These are phyloP conservation scores for Gallinago nigripennis DNA, from an alignment of 2,797 vertebrate genomes.

Conservation along the genomic window DNA sequence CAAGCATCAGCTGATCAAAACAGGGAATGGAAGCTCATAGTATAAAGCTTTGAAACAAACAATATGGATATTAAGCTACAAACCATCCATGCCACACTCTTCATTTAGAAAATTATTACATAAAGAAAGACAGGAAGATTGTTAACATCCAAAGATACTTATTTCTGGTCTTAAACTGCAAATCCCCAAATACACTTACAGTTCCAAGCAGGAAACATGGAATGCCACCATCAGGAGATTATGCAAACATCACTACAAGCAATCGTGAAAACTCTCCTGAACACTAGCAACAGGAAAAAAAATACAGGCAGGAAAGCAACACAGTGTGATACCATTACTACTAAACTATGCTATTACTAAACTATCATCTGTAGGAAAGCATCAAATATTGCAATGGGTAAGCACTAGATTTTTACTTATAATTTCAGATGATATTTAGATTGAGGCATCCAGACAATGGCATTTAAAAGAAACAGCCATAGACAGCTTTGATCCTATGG, in stretches of 20 bases:
- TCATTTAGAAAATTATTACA: neutral
- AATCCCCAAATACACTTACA: neutral
- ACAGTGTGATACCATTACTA: neutral
- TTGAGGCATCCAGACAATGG: neutral
- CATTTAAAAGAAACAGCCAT: neutral
- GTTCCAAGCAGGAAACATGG: neutral
- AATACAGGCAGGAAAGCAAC: neutral
- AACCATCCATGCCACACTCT: neutral
- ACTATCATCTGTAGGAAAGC: conserved; percentile 19
- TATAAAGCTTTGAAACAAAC: neutral
- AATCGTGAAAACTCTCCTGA: neutral
- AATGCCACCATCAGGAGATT: neutral
- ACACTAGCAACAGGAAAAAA: neutral
- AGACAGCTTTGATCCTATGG: neutral
- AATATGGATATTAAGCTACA: neutral
- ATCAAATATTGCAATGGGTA: neutral
- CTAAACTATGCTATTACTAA: neutral
- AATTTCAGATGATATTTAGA: conserved; percentile 10
- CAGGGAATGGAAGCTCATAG: neutral
- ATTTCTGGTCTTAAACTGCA: neutral
- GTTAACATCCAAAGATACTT: neutral
- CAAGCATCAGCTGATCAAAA: neutral
- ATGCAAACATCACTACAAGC: neutral
- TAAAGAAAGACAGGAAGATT: neutral
- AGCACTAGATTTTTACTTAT: neutral